Conservation (phyloP, 1,140 invertebrate species). For the Belonocnema kinseyi region DNA sequence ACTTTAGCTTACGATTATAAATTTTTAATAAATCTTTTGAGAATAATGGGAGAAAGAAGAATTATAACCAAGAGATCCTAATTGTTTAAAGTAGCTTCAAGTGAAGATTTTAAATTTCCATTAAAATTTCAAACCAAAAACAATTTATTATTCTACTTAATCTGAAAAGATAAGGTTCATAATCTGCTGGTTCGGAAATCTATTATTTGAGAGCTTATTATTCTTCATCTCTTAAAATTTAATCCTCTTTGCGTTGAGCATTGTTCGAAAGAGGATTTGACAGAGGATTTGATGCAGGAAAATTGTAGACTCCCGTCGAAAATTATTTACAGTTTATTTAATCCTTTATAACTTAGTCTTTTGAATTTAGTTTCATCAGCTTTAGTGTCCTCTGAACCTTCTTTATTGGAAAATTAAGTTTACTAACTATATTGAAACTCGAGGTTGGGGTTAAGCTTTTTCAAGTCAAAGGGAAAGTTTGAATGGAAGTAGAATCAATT, state of each 20-base stretch:
- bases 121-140: too few relatives aligned
- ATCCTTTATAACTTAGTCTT: not conserved
- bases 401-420: constrained; percentile 31
- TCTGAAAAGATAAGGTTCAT: not conserved
- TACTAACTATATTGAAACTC: not conserved
- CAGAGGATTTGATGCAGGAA: not conserved
- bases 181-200: not conserved
- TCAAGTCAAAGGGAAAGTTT: constrained; percentile 23
- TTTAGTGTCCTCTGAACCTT: constrained; percentile 12
- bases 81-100: constrained; percentile 24
- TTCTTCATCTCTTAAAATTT: not conserved
- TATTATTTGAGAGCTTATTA: not conserved
- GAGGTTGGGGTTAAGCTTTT: not conserved
- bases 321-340: constrained; percentile 21
- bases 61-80: constrained; percentile 59
- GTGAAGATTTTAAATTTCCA: not conserved
- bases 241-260: constrained; percentile 23
- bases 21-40: constrained; percentile 1
- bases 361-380: constrained; percentile 20
- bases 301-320: not conserved
- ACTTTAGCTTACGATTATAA: too few relatives aligned
- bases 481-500: constrained; percentile 24
- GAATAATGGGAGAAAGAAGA: constrained; percentile 65
- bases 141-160: not conserved
- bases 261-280: constrained; percentile 23